phyloP scores from a whole-genome alignment of 2,797 vertebrate species.

The Corythornis leucogaster region DNA sequence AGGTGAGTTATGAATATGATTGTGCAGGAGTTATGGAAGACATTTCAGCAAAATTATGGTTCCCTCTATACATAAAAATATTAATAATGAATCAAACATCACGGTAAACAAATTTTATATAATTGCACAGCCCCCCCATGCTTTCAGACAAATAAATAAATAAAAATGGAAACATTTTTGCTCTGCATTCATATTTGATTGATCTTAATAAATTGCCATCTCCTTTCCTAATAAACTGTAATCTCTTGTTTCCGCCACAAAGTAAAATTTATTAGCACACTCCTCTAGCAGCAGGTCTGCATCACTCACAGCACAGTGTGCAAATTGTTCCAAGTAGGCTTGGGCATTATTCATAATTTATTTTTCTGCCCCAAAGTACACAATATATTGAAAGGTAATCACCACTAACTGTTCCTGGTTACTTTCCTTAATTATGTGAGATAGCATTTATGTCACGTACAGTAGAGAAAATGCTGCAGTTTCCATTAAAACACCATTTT shows the following conservation, averaged over 20 bases:
- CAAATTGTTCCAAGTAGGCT: slow-evolving; percentile 60
- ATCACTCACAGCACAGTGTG: slow-evolving; percentile 52
- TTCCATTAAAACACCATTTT: slow-evolving; percentile 9
- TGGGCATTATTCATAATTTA: slow-evolving; percentile 69
- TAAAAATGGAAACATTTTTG: slow-evolving; percentile 22
- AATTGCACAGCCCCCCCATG: not conserved
- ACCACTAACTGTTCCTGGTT: slow-evolving; percentile 31
- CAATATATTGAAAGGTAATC: slow-evolving; percentile 66
- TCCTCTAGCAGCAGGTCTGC: slow-evolving; percentile 56
- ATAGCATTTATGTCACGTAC: slow-evolving; percentile 35
- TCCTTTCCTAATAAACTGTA: slow-evolving; percentile 73
- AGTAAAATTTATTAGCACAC: slow-evolving; percentile 68
- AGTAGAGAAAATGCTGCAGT: slow-evolving; percentile 15
- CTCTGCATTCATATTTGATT: slow-evolving; percentile 49
- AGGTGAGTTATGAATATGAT: slow-evolving; percentile 71
- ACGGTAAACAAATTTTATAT: slow-evolving; percentile 63
- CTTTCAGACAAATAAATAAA: slow-evolving; percentile 61
- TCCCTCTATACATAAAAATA: slow-evolving; percentile 70
- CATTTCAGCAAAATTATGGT: slow-evolving; percentile 66
- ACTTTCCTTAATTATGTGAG: slow-evolving; percentile 52
- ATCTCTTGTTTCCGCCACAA: slow-evolving; percentile 73
- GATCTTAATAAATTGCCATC: slow-evolving; percentile 73
- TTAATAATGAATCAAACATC: slow-evolving; percentile 72
- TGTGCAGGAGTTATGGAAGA: slow-evolving; percentile 66
- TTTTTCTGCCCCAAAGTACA: slow-evolving; percentile 72